Base-by-base conservation (phyloP, 1,140 invertebrate genomes). In the Aphis craccivora region DNA sequence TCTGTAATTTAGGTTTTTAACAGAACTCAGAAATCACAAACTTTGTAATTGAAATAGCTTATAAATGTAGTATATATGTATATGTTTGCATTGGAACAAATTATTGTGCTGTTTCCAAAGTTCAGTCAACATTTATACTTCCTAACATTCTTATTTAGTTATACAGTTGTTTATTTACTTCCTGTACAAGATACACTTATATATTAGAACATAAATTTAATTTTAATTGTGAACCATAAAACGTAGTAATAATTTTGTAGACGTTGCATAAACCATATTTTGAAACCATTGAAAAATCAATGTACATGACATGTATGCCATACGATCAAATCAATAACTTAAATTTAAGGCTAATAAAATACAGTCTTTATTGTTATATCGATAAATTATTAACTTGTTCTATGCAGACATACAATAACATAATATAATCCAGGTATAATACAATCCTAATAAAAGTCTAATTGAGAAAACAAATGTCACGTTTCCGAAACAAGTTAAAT, bases 101-200 rank as follows among this genome's bases (percentile, higher is more conserved):
- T 76, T 76, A 76, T n/a, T 76, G n/a, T n/a, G 60, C 60, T n/a
- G n/a, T 76, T 76, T n/a, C 60, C 60, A 20, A 76, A 76, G 60
- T 76, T 76, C 60, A 76, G 60, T 18, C 60, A n/a, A n/a, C 8
- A 67, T 67, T 67, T 67, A 67, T n/a, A 76, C 60, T n/a, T 76
- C 30, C n/a, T 76, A 18, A n/a, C 30, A 76, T 76, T 76, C 30
- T n/a, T 76, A 76, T 76, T 76, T 76, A n/a, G 60, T 76, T 76
- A 76, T n/a, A 18, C 14, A n/a, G 60, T 76, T n/a, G 60, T 76
- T 76, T n/a, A 76, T 76, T 76, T n/a, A n/a, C 60, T 76, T 76
- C 60, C 30, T 18, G 11, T 76, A n/a, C 14, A 18, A 14, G 60
- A 8, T 4, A n/a, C 14, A 76, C 60, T 30, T 60, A 60, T 60